A percentile compares a stretch with the other conserved stretches of the same genome.
Evolutionary conservation across 2,113 vertebrate species (phyloP).

Genomic region (Anseranas semipalmata): DNA sequence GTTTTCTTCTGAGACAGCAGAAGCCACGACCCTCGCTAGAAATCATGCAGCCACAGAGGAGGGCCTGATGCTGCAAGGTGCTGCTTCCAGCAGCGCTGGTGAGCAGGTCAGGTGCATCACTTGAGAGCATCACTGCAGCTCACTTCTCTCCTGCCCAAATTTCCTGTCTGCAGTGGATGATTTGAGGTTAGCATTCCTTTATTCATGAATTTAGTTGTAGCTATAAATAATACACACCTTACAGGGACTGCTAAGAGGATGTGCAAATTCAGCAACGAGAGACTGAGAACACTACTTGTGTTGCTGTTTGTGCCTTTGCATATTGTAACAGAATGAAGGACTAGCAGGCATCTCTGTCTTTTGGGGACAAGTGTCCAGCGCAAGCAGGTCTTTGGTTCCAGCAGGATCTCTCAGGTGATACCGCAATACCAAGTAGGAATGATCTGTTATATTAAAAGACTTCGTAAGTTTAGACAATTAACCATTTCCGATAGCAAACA

Average conservation of each 20-base stretch:
- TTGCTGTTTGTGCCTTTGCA: not conserved
- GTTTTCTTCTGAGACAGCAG: not conserved
- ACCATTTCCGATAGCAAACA: not conserved
- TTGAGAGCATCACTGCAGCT: not conserved
- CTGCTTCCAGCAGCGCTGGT: not conserved
- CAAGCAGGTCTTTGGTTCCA: not conserved
- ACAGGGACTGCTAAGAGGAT: not conserved
- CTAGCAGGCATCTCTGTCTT: not conserved
- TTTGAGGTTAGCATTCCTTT: not conserved
- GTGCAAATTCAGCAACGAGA: not conserved
- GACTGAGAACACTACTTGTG: accelerated
- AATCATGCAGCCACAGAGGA: not conserved
- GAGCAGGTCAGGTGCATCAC: not conserved
- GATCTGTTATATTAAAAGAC: not conserved
- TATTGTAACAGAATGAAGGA: not conserved
- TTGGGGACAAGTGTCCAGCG: not conserved
- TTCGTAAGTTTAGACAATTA: not conserved
- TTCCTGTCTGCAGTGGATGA: not conserved
- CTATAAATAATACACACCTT: not conserved
- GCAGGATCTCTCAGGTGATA: not conserved
- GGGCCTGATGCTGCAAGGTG: not conserved
- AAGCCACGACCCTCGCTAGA: not conserved
- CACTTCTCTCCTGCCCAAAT: not conserved
- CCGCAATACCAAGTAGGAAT: not conserved
- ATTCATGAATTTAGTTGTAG: not conserved